Evolutionary conservation across 2,888 invertebrate species (phyloP).

Genomic region (Harpalus rubripes): DNA sequence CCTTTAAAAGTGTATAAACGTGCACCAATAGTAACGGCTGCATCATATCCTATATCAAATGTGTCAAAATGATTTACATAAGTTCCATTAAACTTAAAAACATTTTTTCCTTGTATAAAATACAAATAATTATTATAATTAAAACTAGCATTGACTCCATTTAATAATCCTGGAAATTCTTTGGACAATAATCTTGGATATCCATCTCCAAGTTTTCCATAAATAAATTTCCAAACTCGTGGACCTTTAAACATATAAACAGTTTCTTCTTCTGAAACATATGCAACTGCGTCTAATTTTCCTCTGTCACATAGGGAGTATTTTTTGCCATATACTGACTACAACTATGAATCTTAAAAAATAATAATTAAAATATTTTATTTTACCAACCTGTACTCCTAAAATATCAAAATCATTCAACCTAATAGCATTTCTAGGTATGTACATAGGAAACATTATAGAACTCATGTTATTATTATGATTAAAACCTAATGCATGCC

Average conservation of each 20-base stretch:
- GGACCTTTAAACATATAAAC: slow-evolving; percentile 15
- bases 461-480: slow-evolving; percentile 66
- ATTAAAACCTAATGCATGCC: slow-evolving; percentile 69
- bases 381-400: neutral
- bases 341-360: neutral
- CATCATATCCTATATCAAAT: neutral
- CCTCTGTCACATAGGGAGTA: slow-evolving; percentile 21
- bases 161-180: slow-evolving; percentile 35
- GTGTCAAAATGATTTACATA: neutral
- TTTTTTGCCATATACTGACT: slow-evolving; percentile 22
- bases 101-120: slow-evolving; percentile 29
- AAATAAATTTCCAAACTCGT: slow-evolving; percentile 29
- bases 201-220: neutral
- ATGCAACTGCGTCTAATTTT: slow-evolving; percentile 21
- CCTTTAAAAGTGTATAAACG: slow-evolving; percentile 53
- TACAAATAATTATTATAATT: slow-evolving; percentile 30
- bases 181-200: slow-evolving; percentile 32
- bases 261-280: neutral
- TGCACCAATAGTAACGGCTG: slow-evolving; percentile 8
- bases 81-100: slow-evolving; percentile 1
- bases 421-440: neutral
- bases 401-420: neutral
- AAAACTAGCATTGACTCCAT: slow-evolving; percentile 19
- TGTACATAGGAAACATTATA: slow-evolving; percentile 67
- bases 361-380: no score